Evolutionary conservation across 2,797 vertebrate species (phyloP).

Genomic region (Salarias fasciatus): DNA sequence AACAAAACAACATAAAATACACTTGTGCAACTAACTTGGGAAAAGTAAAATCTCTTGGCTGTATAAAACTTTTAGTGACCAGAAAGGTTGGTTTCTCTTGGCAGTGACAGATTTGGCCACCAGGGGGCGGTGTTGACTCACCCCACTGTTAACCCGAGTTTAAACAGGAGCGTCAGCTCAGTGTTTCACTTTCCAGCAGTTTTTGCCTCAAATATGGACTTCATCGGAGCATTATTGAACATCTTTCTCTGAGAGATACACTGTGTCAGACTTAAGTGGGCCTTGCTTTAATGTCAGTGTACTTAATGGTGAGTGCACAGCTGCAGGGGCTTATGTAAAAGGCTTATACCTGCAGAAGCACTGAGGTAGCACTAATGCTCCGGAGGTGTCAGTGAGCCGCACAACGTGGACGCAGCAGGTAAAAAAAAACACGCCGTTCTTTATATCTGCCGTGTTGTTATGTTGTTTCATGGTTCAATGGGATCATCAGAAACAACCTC

Average conservation of each 20-base stretch:
- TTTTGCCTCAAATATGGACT: neutral
- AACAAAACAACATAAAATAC: no score
- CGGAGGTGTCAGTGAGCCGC: slow-evolving; percentile 57
- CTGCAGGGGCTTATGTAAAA: slow-evolving; percentile 63
- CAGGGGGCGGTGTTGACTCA: slow-evolving; percentile 50
- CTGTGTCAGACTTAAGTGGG: neutral
- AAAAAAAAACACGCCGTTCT: slow-evolving; percentile 46
- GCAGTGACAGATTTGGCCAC: slow-evolving; percentile 32
- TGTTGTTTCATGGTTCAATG: neutral
- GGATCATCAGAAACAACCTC: neutral
- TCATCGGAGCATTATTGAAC: slow-evolving; percentile 2
- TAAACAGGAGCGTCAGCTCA: neutral
- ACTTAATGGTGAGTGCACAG: slow-evolving; percentile 40
- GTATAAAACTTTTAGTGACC: no score
- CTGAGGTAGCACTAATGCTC: slow-evolving; percentile 59
- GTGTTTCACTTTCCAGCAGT: neutral
- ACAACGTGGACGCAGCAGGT: slow-evolving; percentile 62
- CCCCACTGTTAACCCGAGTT: neutral
- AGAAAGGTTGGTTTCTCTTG: neutral
- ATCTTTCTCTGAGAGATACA: slow-evolving; percentile 4
- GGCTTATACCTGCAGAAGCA: slow-evolving; percentile 63
- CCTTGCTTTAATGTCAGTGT: slow-evolving; percentile 19
- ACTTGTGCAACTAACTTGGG: no score
- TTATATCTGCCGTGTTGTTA: slow-evolving; percentile 4
- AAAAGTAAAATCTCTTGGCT: no score